Conservation (phyloP, 2,113 vertebrate species). For the Argyrosomus japonicus region DNA sequence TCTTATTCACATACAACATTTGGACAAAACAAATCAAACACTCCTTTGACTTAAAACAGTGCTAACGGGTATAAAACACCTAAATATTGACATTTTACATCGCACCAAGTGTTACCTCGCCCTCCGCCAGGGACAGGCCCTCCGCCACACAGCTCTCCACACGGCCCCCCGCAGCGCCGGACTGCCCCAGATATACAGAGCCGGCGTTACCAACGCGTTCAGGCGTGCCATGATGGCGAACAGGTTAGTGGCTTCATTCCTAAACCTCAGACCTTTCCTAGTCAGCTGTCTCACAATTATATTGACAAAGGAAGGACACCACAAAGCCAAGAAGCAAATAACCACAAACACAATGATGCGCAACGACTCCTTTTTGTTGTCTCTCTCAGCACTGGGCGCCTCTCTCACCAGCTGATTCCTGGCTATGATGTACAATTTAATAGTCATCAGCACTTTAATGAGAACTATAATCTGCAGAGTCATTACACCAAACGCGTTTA, state of each 20-base stretch:
- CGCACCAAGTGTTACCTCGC: conserved; percentile 9
- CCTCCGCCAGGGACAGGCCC: conserved; percentile 51
- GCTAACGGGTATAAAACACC: background rate
- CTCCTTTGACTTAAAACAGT: background rate
- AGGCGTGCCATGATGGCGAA: conserved; percentile 83
- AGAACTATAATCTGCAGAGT: conserved; percentile 81
- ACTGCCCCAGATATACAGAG: conserved; percentile 84
- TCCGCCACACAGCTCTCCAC: conserved; percentile 74
- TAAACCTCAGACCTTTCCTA: conserved; percentile 72
- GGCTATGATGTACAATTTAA: conserved; percentile 84
- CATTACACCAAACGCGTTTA: conserved; percentile 82
- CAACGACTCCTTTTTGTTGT: conserved; percentile 83
- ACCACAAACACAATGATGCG: conserved; percentile 85
- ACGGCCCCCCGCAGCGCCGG: conserved; percentile 79
- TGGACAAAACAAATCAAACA: no score
- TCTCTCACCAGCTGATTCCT: conserved; percentile 79
- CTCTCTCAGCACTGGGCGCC: conserved; percentile 73
- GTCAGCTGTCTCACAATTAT: conserved; percentile 82
- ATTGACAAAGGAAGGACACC: conserved; percentile 84
- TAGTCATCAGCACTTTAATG: conserved; percentile 81
- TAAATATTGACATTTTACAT: background rate
- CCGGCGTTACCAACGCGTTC: conserved; percentile 82
- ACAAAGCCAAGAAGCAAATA: conserved; percentile 81
- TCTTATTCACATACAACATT: background rate
- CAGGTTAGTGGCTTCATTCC: conserved; percentile 83